Evolutionary conservation across 2,113 vertebrate genomes (phyloP).

Genomic region (Phoenicopterus ruber): DNA sequence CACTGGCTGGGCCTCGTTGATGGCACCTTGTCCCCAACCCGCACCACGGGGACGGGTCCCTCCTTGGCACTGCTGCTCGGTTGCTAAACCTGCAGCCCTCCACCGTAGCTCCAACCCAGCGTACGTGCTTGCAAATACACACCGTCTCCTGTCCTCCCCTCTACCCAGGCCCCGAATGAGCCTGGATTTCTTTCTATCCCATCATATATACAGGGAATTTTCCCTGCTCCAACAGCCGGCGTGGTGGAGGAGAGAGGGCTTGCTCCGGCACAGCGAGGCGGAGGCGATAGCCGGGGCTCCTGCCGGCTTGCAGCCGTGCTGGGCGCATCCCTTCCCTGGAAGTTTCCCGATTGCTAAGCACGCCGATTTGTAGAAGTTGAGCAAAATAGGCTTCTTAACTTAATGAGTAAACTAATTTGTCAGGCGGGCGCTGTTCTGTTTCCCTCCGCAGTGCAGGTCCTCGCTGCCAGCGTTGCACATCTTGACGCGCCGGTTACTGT

Average conservation of each 20-base stretch:
- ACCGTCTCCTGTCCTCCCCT: not conserved
- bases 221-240: accelerated
- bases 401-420: slow-evolving; percentile 1
- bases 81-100: not conserved
- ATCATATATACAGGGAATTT: accelerated
- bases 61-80: not conserved
- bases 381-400: not conserved
- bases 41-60: accelerated
- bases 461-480: not conserved
- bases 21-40: not conserved
- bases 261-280: not conserved
- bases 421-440: not conserved
- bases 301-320: accelerated
- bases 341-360: not conserved
- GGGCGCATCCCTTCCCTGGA: not conserved
- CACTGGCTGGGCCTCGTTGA: not conserved
- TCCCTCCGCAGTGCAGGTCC: not conserved
- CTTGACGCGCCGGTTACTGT: not conserved
- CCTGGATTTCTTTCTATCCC: not conserved
- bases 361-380: not conserved
- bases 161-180: not conserved
- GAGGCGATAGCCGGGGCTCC: not conserved
- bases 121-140: too few relatives aligned
- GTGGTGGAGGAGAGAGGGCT: not conserved
- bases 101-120: too few relatives aligned